Percentiles rank a stretch among this genome's conserved stretches.
Evolutionary conservation across 2,888 invertebrate genomes (phyloP).

Genomic region (Oscheius myriophilus): DNA sequence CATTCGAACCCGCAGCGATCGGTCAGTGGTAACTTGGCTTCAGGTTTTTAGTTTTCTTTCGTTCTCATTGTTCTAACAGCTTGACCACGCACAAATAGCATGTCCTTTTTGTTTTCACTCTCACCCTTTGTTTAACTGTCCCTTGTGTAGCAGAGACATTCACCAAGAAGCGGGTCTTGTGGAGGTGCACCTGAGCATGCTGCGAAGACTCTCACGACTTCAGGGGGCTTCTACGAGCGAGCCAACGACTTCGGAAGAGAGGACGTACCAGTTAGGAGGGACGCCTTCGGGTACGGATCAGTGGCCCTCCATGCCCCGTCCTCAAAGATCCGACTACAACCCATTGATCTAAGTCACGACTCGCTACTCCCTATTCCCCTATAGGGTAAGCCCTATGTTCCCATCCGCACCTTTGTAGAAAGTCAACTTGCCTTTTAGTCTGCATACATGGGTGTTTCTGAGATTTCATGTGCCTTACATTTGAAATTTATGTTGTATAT

Average conservation of each 20-base stretch:
- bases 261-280: conserved; percentile 20
- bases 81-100: neutral
- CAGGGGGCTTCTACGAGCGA: conserved; percentile 21
- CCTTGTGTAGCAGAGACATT: neutral
- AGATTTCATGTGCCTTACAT: too few species aligned
- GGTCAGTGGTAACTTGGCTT: conserved; percentile 61
- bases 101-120: neutral
- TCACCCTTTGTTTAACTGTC: neutral
- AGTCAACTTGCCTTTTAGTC: neutral
- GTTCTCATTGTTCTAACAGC: neutral
- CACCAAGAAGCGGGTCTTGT: too few species aligned
- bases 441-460: neutral
- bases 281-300: conserved; percentile 33
- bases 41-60: conserved; percentile 39
- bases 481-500: neutral
- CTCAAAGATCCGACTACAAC: conserved; percentile 43
- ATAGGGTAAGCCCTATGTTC: neutral
- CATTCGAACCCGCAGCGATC: conserved; percentile 69
- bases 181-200: too few species aligned
- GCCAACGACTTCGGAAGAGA: conserved; percentile 22
- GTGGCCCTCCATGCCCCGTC: conserved; percentile 39
- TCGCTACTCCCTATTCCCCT: conserved; percentile 31
- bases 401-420: neutral
- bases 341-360: conserved; percentile 39
- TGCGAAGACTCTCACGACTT: conserved; percentile 2